Base-by-base conservation (phyloP, 2,888 invertebrate species). In the Isotomurus palustris region DNA sequence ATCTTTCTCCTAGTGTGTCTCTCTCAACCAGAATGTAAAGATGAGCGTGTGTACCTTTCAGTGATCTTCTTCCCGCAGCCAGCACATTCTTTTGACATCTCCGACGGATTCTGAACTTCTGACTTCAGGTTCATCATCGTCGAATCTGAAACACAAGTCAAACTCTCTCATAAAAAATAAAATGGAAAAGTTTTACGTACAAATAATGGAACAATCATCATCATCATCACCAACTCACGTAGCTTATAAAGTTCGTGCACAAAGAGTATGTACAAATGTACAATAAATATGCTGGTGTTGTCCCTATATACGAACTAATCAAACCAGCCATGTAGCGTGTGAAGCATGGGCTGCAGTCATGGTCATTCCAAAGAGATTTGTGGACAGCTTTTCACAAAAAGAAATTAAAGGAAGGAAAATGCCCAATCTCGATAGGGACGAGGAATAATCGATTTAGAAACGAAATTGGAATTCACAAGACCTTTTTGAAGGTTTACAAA, bases 21-120 rank as follows among this genome's bases (percentile, higher is more conserved):
- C n/a, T n/a, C n/a, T n/a, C n/a, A n/a, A n/a, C n/a, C n/a, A n/a
- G n/a, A n/a, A n/a, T n/a, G n/a, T n/a, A n/a, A n/a, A n/a, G n/a
- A n/a, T n/a, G n/a, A n/a, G n/a, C n/a, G n/a, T n/a, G n/a, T 29
- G 14, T 58, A 88, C 76, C 87, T 78, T 75, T 90, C 91, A 2
- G 85, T 86, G 76, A 92, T 92, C 68, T 84, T 81, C 77, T 90
- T 90, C 61, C 88, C 87, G 73, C 91, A 91, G 47, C 88, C 89
- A 5, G 88, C 87, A 74, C 91, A 91, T 67, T 88, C 84, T 71
- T 85, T 80, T 22, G 77, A 77, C 49, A 49, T 49, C 35, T 64
- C 54, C 52, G 67, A 64, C 5, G 60, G 58, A 35, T 61, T 64
- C 19, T 60, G 60, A 8, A 49, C 53, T 52, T 70, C 70, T 25